These are phyloP conservation scores for Salarias fasciatus DNA, from an alignment of 2,797 vertebrate genomes.

Conservation along the genomic window DNA sequence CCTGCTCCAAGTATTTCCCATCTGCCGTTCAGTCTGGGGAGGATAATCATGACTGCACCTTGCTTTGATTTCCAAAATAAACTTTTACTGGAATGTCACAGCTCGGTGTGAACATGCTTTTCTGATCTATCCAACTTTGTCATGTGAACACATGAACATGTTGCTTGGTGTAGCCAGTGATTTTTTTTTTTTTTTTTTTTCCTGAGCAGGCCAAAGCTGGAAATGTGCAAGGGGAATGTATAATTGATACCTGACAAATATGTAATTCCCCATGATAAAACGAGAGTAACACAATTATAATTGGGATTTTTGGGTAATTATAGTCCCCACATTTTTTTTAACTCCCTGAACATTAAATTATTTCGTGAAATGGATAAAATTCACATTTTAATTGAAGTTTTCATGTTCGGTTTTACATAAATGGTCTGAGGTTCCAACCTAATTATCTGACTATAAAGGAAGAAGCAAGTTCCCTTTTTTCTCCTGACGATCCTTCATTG, in stretches of 20 bases:
- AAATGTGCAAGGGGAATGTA: too few species aligned
- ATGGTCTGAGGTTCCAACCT: background rate
- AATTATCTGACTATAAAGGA: slow-evolving; percentile 3
- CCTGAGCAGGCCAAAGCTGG: too few species aligned
- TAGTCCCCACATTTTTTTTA: too few species aligned
- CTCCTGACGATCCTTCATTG: slow-evolving; percentile 22
- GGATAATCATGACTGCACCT: slow-evolving; percentile 25
- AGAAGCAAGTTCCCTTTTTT: slow-evolving; percentile 8
- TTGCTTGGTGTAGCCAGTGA: background rate
- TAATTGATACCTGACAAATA: too few species aligned
- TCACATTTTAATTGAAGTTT: too few species aligned
- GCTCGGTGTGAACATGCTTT: slow-evolving; percentile 28
- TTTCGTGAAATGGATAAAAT: too few species aligned
- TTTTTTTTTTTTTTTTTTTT: slow-evolving; percentile 2
- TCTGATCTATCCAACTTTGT: background rate
- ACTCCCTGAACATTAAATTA: too few species aligned
- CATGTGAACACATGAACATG: slow-evolving; percentile 12
- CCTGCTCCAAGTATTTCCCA: slow-evolving; percentile 20
- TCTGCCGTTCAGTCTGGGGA: slow-evolving; percentile 28
- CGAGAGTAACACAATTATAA: too few species aligned
- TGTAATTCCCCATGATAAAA: too few species aligned
- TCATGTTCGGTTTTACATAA: too few species aligned
- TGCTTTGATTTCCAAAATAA: slow-evolving; percentile 50
- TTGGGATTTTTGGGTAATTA: too few species aligned
- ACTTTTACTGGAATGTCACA: slow-evolving; percentile 31